Evolutionary conservation across 2,888 invertebrate species (phyloP).

Genomic region (Rotaria macrura): DNA sequence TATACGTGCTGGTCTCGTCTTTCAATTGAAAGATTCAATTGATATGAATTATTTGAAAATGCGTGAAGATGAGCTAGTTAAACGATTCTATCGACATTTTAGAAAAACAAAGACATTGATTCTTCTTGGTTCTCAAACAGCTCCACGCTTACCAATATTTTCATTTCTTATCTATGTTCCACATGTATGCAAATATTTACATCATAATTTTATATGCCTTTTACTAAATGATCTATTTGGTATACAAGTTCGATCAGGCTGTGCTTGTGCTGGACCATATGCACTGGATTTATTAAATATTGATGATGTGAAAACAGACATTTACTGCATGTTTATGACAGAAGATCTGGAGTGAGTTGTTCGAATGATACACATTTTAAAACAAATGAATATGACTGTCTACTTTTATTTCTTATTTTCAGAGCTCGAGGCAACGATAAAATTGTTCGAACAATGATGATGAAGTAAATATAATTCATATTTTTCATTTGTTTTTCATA

Average conservation of each 20-base stretch:
- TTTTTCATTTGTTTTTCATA: not conserved
- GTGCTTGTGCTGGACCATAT: conserved; percentile 40
- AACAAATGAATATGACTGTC: no score
- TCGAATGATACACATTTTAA: no score
- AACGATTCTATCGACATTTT: not conserved
- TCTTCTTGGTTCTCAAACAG: conserved; percentile 21
- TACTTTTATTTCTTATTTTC: not conserved
- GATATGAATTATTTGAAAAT: not conserved
- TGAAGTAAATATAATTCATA: not conserved
- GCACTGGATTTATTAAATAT: conserved; percentile 25
- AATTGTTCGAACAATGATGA: not conserved
- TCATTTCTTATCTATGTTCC: conserved; percentile 31
- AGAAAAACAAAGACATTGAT: conserved; percentile 2
- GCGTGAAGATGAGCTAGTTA: not conserved
- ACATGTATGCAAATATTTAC: conserved; percentile 35
- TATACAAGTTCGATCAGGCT: conserved; percentile 39
- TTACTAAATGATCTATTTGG: conserved; percentile 40
- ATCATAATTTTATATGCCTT: conserved; percentile 39
- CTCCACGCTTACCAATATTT: conserved; percentile 26
- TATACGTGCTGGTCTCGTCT: conserved; percentile 39
- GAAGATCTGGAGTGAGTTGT: not conserved
- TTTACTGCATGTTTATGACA: not conserved
- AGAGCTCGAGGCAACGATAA: not conserved
- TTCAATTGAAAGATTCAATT: conserved; percentile 37
- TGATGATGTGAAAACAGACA: conserved; percentile 6